Conservation (phyloP, 2,113 vertebrate species). For the Halichoeres trimaculatus region DNA sequence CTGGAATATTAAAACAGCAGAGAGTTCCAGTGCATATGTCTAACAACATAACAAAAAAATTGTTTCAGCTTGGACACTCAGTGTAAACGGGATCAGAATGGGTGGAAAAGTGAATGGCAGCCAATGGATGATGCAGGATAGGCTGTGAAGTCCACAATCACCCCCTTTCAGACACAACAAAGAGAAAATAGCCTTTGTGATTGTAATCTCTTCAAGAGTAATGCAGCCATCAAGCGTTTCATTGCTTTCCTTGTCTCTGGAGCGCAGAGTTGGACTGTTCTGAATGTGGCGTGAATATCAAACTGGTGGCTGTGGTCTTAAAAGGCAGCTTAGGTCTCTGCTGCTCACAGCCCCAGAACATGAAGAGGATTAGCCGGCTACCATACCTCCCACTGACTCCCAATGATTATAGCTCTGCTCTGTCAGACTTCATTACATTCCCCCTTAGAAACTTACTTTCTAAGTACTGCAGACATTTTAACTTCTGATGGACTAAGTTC, state of each 20-base stretch:
- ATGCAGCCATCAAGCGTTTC: slow-evolving; percentile 62
- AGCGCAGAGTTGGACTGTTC: slow-evolving; percentile 53
- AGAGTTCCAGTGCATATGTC: slow-evolving; percentile 2
- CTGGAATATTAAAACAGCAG: slow-evolving; percentile 35
- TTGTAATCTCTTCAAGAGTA: slow-evolving; percentile 66
- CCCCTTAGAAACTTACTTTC: slow-evolving; percentile 72
- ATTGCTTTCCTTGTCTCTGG: slow-evolving; percentile 57
- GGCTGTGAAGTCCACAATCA: slow-evolving; percentile 48
- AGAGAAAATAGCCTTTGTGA: slow-evolving; percentile 58
- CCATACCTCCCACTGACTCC: slow-evolving; percentile 76
- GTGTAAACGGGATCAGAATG: slow-evolving; percentile 29
- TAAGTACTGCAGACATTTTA: slow-evolving; percentile 70
- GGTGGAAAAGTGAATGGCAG: slow-evolving; percentile 23
- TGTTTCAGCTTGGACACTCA: slow-evolving; percentile 27
- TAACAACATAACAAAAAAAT: slow-evolving; percentile 37
- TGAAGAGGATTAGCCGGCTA: slow-evolving; percentile 77
- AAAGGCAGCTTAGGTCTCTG: slow-evolving; percentile 74
- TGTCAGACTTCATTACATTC: slow-evolving; percentile 79
- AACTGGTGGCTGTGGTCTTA: slow-evolving; percentile 71
- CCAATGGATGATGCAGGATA: slow-evolving; percentile 10
- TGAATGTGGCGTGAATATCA: slow-evolving; percentile 70
- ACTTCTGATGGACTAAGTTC: slow-evolving; percentile 63
- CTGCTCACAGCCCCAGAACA: slow-evolving; percentile 79
- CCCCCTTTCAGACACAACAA: slow-evolving; percentile 54
- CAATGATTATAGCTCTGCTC: slow-evolving; percentile 73